A percentile compares a stretch with the other conserved stretches of the same genome.
phyloP scores from a whole-genome alignment of 2,113 vertebrate species.

The Poeciliopsis prolifica region DNA sequence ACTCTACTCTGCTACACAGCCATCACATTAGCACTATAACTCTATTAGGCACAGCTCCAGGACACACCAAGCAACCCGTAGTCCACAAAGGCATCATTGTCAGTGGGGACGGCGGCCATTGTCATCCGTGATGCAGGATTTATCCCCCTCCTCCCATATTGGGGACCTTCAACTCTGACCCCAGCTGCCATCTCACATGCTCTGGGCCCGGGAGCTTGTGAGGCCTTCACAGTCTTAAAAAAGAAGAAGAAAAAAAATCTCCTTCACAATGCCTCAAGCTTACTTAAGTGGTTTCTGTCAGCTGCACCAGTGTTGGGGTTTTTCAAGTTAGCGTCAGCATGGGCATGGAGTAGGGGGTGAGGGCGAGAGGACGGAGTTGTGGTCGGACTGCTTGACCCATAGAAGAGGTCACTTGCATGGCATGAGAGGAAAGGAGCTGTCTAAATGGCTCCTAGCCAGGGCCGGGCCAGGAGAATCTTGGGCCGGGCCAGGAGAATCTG shows the following conservation, averaged over 20 bases:
- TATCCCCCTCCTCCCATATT: conserved; percentile 75
- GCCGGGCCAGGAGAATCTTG: conserved; percentile 54
- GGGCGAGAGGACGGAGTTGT: conserved; percentile 34
- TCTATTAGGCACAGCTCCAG: conserved; percentile 80
- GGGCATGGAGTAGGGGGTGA: conserved; percentile 19
- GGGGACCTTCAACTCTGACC: conserved; percentile 77
- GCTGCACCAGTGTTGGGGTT: conserved; percentile 39
- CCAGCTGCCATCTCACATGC: conserved; percentile 65
- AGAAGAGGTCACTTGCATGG: conserved; percentile 74
- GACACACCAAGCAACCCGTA: conserved; percentile 71
- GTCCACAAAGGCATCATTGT: conserved; percentile 78
- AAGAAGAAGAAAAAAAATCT: not conserved
- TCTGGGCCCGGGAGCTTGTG: conserved; percentile 46
- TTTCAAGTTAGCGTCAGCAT: conserved; percentile 65
- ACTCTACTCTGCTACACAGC: conserved; percentile 58
- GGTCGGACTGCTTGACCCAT: conserved; percentile 67
- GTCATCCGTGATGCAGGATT: conserved; percentile 73
- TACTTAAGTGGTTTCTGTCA: conserved; percentile 65
- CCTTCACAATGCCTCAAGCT: conserved; percentile 55
- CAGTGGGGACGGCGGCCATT: conserved; percentile 70
- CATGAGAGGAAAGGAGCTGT: conserved; percentile 69
- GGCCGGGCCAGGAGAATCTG: conserved; percentile 58
- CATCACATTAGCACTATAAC: conserved; percentile 76
- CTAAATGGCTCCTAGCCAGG: conserved; percentile 69
- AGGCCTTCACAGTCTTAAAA: conserved; percentile 57